A percentile compares a stretch with the other conserved stretches of the same genome.
Evolutionary conservation across 1,140 invertebrate genomes (phyloP).

Genomic region (Dinoponera quadriceps): DNA sequence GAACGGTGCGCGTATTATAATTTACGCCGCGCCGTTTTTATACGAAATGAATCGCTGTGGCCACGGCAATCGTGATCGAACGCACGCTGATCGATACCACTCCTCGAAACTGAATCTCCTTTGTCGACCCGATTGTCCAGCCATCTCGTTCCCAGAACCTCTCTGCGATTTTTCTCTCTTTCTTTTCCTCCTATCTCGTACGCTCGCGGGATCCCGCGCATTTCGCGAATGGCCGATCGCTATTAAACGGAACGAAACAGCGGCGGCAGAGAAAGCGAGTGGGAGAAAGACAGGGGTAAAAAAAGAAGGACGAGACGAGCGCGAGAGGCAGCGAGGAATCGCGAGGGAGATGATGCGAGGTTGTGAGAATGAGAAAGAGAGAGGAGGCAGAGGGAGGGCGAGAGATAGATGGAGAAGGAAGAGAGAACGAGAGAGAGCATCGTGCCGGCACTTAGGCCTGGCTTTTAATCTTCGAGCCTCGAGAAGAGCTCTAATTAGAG

Average conservation of each 20-base stretch:
- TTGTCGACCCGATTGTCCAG: slow-evolving; percentile 40
- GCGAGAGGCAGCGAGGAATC: slow-evolving; percentile 9
- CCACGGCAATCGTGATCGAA: slow-evolving; percentile 11
- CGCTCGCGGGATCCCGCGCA: slow-evolving; percentile 76
- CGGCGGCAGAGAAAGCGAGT: not conserved
- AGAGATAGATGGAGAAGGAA: not conserved
- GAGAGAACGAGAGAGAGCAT: slow-evolving; percentile 55
- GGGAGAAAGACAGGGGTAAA: not conserved
- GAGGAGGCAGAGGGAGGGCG: slow-evolving; percentile 3
- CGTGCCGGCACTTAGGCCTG: slow-evolving; percentile 80
- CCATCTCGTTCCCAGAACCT: slow-evolving; percentile 20
- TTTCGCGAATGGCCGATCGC: slow-evolving; percentile 68
- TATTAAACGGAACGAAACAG: slow-evolving; percentile 52
- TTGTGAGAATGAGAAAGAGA: slow-evolving; percentile 42
- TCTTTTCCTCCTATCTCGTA: slow-evolving; percentile 64
- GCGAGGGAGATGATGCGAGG: slow-evolving; percentile 11
- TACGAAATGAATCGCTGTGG: not conserved
- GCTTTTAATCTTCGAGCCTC: slow-evolving; percentile 83
- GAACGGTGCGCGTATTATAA: too few species aligned
- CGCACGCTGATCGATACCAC: slow-evolving; percentile 1
- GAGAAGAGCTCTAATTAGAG: slow-evolving; percentile 83
- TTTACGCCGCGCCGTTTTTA: not conserved
- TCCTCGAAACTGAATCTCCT: slow-evolving; percentile 21
- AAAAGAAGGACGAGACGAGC: not conserved
- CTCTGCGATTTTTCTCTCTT: slow-evolving; percentile 28